phyloP scores from a whole-genome alignment of 2,797 vertebrate species.

The Halcyon leucocephala region DNA sequence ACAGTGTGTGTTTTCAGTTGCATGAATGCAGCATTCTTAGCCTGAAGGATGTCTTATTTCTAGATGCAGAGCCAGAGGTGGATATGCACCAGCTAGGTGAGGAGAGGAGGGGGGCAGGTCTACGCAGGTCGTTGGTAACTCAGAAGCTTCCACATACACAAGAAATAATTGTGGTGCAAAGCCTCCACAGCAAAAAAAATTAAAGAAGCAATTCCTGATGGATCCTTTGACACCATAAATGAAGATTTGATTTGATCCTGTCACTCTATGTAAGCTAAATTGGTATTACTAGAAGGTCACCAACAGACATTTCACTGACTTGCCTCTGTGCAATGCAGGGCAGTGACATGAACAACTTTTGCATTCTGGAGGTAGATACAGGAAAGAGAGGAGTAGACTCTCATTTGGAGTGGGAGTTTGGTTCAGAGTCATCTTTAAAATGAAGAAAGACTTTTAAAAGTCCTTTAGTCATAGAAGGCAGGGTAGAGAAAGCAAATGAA shows the following conservation, averaged over 20 bases:
- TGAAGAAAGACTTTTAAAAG: neutral
- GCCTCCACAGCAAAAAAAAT: neutral
- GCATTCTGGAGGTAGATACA: neutral
- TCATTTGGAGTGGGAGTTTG: neutral
- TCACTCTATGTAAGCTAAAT: neutral
- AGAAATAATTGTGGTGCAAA: neutral
- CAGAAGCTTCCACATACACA: neutral
- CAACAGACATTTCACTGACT: neutral
- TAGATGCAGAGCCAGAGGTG: accelerated
- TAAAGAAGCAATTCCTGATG: neutral
- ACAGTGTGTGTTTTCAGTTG: neutral
- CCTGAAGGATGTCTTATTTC: neutral
- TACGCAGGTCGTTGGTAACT: neutral
- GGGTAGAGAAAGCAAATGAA: constrained; percentile 39
- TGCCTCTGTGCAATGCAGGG: neutral
- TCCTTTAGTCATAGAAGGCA: neutral
- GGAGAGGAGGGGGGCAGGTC: neutral
- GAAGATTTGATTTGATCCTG: neutral
- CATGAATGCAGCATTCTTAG: neutral
- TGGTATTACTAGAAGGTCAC: neutral
- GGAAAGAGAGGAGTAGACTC: neutral
- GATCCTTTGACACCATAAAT: neutral
- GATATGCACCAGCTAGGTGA: accelerated
- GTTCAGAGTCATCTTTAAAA: neutral
- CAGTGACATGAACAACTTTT: neutral